phyloP scores from a whole-genome alignment of 2,797 vertebrate species.

The Peromyscus nudipes region DNA sequence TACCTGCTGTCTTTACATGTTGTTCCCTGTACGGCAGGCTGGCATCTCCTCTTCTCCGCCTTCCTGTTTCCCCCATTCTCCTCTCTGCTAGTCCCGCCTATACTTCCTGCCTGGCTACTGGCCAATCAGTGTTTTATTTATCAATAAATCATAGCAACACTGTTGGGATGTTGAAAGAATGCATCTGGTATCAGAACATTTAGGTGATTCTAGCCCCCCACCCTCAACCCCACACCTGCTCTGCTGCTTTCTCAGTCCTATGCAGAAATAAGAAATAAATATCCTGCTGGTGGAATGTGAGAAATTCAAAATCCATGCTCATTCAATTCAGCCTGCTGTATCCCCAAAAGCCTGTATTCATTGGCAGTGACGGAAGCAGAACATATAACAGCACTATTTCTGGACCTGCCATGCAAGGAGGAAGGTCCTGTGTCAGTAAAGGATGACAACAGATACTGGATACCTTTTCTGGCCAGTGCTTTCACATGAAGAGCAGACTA shows the following conservation, averaged over 20 bases:
- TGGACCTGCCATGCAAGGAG: conserved; percentile 48
- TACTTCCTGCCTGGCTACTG: too few species aligned
- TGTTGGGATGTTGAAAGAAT: neutral
- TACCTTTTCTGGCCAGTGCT: conserved; percentile 52
- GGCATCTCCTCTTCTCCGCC: too few species aligned
- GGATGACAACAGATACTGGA: conserved; percentile 30
- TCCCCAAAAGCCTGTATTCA: conserved; percentile 22
- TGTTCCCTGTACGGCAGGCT: too few species aligned
- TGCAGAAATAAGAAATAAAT: neutral
- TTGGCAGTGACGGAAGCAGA: neutral
- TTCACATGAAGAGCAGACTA: conserved; percentile 42
- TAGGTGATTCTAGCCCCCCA: neutral
- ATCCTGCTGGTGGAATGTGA: neutral
- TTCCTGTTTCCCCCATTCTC: too few species aligned
- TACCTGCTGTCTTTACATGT: too few species aligned
- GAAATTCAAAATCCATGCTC: neutral
- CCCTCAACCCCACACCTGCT: neutral
- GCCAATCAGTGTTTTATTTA: too few species aligned
- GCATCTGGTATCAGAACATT: neutral
- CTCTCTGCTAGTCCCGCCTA: too few species aligned
- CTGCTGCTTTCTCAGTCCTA: neutral
- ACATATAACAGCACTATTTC: conserved; percentile 39
- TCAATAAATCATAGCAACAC: too few species aligned
- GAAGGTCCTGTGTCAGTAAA: conserved; percentile 51
- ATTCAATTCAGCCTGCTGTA: neutral